Percentiles rank a stretch among this genome's conserved stretches.
Evolutionary conservation across 64 coral and sea anemone species (phyloP).

Genomic region (Montipora cactus): DNA sequence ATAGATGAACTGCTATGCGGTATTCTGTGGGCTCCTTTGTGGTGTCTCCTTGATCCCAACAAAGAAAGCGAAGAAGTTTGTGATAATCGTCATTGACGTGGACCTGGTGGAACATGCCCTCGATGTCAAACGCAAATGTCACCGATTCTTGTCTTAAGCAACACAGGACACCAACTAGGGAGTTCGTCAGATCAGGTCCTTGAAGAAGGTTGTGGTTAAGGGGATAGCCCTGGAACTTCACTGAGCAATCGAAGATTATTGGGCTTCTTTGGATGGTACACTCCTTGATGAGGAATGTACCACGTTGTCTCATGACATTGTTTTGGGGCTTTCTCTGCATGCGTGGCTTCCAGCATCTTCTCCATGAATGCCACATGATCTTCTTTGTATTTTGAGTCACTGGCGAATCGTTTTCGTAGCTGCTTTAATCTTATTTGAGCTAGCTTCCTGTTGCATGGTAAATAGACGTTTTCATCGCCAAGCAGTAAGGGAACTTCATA

Average conservation of each 20-base stretch:
- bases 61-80: constrained; percentile 38
- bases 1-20: background rate
- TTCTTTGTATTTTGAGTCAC: constrained; percentile 44
- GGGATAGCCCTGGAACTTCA: constrained; percentile 29
- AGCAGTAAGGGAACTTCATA: constrained; percentile 58
- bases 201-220: constrained; percentile 33
- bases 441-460: constrained; percentile 33
- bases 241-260: constrained; percentile 42
- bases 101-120: constrained; percentile 28
- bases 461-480: background rate
- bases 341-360: background rate
- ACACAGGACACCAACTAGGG: constrained; percentile 42
- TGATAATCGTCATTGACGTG: background rate
- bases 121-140: constrained; percentile 32
- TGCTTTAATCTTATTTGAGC: constrained; percentile 46
- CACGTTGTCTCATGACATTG: background rate
- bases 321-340: constrained; percentile 47
- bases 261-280: constrained; percentile 45
- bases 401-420: constrained; percentile 26
- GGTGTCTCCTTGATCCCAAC: constrained; percentile 38
- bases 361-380: constrained; percentile 54
- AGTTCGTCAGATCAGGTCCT: constrained; percentile 62
- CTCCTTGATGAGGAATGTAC: constrained; percentile 54
- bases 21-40: constrained; percentile 6
- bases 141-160: constrained; percentile 51